phyloP scores from a whole-genome alignment of 2,113 vertebrate genomes.

The Eulacestoma nigropectus region DNA sequence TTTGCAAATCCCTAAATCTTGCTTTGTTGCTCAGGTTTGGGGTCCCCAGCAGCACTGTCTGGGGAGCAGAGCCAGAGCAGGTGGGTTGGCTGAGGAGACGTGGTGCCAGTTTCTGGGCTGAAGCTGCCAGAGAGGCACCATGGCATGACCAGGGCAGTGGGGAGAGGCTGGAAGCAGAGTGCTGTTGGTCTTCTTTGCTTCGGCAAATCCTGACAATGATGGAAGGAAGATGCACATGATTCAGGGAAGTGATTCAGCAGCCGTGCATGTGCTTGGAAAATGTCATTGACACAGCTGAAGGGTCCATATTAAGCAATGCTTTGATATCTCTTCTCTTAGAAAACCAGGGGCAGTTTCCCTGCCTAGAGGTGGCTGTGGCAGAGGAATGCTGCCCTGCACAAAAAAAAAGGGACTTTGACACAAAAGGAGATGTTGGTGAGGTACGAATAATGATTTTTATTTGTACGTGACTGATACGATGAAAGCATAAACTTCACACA shows the following conservation, averaged over 20 bases:
- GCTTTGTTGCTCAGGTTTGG: background rate
- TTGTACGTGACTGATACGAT: fast-evolving
- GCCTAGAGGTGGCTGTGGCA: background rate
- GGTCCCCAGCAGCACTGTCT: background rate
- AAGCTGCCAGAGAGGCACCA: background rate
- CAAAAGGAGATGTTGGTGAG: background rate
- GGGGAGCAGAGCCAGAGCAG: background rate
- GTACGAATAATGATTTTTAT: background rate
- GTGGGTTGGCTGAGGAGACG: background rate
- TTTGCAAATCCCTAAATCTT: background rate
- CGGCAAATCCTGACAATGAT: fast-evolving
- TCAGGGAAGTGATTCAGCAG: background rate
- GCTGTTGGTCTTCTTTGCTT: background rate
- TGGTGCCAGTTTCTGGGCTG: background rate
- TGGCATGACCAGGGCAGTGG: fast-evolving
- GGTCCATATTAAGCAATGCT: background rate
- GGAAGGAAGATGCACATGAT: fast-evolving
- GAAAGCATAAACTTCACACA: background rate
- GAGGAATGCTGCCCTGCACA: background rate
- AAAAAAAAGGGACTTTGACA: background rate
- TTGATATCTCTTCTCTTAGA: background rate
- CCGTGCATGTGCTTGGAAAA: background rate
- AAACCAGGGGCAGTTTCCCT: background rate
- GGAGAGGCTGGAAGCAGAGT: background rate
- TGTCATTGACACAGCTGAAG: fast-evolving